Conservation (phyloP, 2,797 vertebrate genomes). For the Carcharodon carcharias region DNA sequence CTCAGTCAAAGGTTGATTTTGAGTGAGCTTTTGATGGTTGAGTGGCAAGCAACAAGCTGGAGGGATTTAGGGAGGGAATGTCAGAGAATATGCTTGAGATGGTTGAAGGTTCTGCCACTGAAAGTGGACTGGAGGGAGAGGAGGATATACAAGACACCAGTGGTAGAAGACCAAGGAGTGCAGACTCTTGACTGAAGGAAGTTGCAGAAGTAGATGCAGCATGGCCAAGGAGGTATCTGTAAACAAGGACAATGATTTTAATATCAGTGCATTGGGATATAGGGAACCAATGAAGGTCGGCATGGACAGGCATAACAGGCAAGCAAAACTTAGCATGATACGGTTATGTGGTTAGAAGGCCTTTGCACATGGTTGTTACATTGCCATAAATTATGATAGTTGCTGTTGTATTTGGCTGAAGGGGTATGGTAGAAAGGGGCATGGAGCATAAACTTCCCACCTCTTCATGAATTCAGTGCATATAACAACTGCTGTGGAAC, state of each 20-base stretch:
- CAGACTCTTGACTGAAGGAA: neutral
- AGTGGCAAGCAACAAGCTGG: neutral
- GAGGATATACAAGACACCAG: neutral
- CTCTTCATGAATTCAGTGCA: neutral
- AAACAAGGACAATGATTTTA: neutral
- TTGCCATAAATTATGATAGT: neutral
- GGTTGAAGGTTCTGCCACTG: neutral
- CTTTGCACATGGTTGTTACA: neutral
- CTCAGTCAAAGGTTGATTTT: neutral
- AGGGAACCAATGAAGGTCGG: neutral
- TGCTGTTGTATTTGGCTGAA: neutral
- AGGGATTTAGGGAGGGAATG: neutral
- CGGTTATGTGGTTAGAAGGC: neutral
- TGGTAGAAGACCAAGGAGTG: neutral
- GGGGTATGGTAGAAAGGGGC: neutral
- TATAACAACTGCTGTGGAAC: neutral
- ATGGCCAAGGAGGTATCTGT: neutral
- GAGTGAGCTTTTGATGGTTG: neutral
- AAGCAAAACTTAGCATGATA: neutral
- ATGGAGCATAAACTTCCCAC: neutral
- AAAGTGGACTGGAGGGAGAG: neutral
- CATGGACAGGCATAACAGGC: neutral
- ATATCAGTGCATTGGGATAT: neutral
- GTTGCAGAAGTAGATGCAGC: neutral
- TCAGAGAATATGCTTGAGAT: neutral